Conservation (phyloP, 2,888 invertebrate species). For the Ernsta delagoae region DNA sequence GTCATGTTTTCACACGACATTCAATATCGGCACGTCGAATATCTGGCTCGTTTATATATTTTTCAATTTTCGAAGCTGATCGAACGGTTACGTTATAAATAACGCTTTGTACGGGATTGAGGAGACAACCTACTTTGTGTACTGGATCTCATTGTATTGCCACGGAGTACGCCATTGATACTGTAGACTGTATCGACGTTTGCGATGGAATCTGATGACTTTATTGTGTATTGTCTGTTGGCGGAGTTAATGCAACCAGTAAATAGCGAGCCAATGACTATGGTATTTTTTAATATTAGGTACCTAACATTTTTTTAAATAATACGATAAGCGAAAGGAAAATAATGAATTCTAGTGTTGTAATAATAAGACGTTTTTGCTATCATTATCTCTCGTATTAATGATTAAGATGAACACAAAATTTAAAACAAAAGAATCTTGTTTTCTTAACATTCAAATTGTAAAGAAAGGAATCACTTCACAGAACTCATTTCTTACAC, state of each 20-base stretch:
- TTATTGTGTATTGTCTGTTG: conserved; percentile 1
- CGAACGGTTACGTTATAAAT: conserved; percentile 60
- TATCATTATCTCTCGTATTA: too few species aligned
- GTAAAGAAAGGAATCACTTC: conserved; percentile 5
- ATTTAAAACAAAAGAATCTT: neutral
- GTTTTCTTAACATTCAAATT: neutral
- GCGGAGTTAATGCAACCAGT: neutral
- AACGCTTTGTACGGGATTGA: conserved; percentile 54
- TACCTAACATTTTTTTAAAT: too few species aligned
- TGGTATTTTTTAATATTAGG: neutral
- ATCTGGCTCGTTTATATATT: conserved; percentile 74
- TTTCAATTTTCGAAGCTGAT: conserved; percentile 71
- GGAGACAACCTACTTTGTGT: conserved; percentile 31
- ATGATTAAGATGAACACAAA: too few species aligned
- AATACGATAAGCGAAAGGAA: too few species aligned
- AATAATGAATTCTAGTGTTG: too few species aligned
- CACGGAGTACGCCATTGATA: conserved; percentile 16
- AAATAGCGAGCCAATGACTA: neutral
- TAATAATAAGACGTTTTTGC: too few species aligned
- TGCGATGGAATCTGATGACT: neutral
- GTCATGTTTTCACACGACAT: conserved; percentile 66
- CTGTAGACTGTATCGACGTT: conserved; percentile 10
- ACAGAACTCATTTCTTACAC: neutral
- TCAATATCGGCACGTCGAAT: conserved; percentile 60
- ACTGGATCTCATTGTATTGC: conserved; percentile 24